A percentile compares a stretch with the other conserved stretches of the same genome.
phyloP scores from a whole-genome alignment of 2,113 vertebrate genomes.

The Eupsittula cactorum region DNA sequence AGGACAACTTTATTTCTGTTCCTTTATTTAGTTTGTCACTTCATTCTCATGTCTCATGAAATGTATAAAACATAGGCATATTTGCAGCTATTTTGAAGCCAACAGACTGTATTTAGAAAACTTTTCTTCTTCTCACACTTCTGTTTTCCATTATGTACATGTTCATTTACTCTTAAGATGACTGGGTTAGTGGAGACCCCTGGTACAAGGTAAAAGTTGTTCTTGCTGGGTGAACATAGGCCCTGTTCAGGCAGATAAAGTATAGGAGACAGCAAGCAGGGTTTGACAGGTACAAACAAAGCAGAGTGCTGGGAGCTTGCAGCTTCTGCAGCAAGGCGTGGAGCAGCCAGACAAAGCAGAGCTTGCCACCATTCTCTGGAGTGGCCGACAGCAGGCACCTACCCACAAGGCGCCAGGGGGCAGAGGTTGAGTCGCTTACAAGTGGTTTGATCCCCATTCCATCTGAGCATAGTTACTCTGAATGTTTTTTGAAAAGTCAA shows the following conservation, averaged over 20 bases:
- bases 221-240: not conserved
- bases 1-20: not conserved
- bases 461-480: not conserved
- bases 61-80: not conserved
- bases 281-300: not conserved
- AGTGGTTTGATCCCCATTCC: not conserved
- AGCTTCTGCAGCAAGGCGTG: not conserved
- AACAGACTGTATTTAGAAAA: not conserved
- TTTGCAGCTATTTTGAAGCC: not conserved
- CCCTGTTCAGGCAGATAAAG: not conserved
- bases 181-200: not conserved
- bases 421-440: not conserved
- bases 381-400: not conserved
- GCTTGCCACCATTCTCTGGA: not conserved
- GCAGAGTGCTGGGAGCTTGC: not conserved
- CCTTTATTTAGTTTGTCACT: not conserved
- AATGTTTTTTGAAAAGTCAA: not conserved
- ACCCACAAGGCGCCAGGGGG: not conserved
- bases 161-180: not conserved
- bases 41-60: not conserved
- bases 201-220: not conserved
- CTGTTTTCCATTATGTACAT: not conserved
- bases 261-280: not conserved
- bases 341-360: not conserved
- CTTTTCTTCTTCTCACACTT: not conserved